Evolutionary conservation across 2,797 vertebrate genomes (phyloP), one percentile per base, ranked within the genome.

Genomic region (Girardinus metallicus): DNA sequence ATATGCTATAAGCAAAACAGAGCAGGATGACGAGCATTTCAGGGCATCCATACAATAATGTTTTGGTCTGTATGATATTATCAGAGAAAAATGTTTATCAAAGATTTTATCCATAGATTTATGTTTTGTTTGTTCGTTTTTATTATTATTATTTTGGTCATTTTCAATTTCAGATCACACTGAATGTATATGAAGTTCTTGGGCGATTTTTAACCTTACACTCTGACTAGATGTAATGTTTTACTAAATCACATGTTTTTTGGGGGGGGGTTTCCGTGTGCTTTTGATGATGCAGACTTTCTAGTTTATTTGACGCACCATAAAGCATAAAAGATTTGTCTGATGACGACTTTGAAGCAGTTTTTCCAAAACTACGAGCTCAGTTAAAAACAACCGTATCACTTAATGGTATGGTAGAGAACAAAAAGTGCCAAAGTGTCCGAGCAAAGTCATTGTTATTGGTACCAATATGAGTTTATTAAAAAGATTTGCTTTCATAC

Each of bases 11-110:
- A 87, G 85, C 93, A 94, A 94, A 95, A 91, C 94, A 92, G 92
- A 94, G 95, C 93, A 93, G 91, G 94, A 89, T 91, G 93, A 93
- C 83, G 72, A 92, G 85, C 91, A 91, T 95, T 91, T 93, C 93
- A 93, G 94, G 94, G 93, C 92, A 89, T 91, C 87, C 62, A 82
- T 74, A 86, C 34, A 39, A 72, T 82, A 74, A 82, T 87, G 57
- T 88, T 82, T 86, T 47, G 73, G 80, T 87, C 81, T 92, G 76
- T 88, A 74, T 83, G 66, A 82, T 83, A 76, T 82, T 82, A 60
- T 74, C 81, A 77, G 81, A 78, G 78, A 85, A 76, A 84, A 44
- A 75, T 80, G 73, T 3, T 76, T 34, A 86, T 84, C 82, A 85
- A 81, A 75, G 73, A 81, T 82, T 71, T 74, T 82, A 81, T 89